Evolutionary conservation across 2,113 vertebrate species (phyloP).

Genomic region (Cygnus buccinator): DNA sequence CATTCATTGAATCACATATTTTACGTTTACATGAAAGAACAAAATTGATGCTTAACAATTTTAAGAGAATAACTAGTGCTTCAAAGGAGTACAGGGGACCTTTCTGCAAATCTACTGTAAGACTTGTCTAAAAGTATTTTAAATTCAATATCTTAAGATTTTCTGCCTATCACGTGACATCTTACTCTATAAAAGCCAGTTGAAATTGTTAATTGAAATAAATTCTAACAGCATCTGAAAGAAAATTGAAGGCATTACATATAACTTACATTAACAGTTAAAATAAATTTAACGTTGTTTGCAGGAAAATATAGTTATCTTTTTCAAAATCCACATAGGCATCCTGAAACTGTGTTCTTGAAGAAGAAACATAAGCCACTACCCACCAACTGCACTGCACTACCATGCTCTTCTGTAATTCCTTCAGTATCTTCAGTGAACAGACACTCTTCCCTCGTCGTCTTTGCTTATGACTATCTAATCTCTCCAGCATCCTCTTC

Average conservation of each 20-base stretch:
- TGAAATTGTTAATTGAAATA: background rate
- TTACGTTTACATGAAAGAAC: background rate
- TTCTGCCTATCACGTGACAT: background rate
- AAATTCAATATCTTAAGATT: background rate
- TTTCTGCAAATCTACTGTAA: background rate
- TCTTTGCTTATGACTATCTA: background rate
- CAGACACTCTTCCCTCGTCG: background rate
- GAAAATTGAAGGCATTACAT: background rate
- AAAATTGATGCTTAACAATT: conserved; percentile 1
- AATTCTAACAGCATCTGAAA: background rate
- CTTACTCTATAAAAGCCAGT: background rate
- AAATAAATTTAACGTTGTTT: background rate
- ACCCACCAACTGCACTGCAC: rapidly evolving
- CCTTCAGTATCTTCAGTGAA: background rate
- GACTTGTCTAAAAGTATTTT: conserved; percentile 8
- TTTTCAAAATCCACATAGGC: background rate
- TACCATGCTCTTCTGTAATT: background rate
- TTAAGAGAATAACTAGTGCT: background rate
- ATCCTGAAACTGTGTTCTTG: background rate
- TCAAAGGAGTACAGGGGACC: background rate
- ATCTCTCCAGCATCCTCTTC: background rate
- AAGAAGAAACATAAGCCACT: background rate
- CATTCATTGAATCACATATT: background rate
- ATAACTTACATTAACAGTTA: background rate
- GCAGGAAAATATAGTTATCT: background rate